Evolutionary conservation across 2,113 vertebrate species (phyloP).

Genomic region (Coptodon rendalli): DNA sequence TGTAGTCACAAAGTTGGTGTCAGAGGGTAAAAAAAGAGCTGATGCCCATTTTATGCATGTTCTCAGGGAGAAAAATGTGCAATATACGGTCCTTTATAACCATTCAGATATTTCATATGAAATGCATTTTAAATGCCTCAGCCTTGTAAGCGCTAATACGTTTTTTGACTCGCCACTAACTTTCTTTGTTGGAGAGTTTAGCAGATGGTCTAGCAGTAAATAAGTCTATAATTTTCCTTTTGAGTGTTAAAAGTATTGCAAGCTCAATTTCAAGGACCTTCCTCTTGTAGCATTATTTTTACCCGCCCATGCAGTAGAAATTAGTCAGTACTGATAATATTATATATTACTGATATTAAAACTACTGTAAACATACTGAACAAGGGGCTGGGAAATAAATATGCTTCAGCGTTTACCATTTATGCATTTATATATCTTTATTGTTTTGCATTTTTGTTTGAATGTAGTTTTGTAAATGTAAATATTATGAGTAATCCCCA

Average conservation of each 20-base stretch:
- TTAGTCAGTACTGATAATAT: background rate
- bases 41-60: slow-evolving; percentile 1
- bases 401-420: background rate
- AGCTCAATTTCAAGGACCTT: background rate
- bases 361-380: background rate
- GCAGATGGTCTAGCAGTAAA: background rate
- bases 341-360: background rate
- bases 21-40: background rate
- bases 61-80: background rate
- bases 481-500: background rate
- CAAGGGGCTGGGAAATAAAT: background rate
- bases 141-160: background rate
- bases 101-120: background rate
- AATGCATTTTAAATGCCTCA: background rate
- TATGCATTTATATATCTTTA: background rate
- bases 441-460: background rate
- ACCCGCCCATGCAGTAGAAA: background rate
- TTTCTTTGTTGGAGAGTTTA: background rate
- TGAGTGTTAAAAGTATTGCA: background rate
- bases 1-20: slow-evolving; percentile 23
- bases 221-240: background rate
- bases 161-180: background rate
- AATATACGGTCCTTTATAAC: background rate
- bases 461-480: background rate
- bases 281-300: background rate